Conservation (phyloP, 2,797 vertebrate genomes). For the Psittacula echo region DNA sequence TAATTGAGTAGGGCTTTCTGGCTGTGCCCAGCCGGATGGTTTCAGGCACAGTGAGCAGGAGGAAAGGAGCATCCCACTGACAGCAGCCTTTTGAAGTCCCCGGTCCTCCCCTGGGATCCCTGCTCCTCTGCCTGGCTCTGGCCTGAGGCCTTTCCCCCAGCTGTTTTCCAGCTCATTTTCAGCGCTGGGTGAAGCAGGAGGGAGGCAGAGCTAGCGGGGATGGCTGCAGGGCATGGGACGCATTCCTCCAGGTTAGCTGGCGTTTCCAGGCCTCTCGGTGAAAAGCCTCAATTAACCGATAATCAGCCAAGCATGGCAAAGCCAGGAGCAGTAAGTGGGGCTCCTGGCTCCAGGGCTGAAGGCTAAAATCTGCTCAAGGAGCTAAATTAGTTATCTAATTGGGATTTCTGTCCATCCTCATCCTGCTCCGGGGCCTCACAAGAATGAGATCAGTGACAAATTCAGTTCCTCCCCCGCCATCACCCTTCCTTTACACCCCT, state of each 20-base stretch:
- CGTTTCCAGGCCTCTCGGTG: conserved; percentile 73
- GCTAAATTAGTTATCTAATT: conserved; percentile 76
- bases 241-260: conserved; percentile 70
- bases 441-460: conserved; percentile 36
- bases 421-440: not conserved
- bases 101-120: not conserved
- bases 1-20: not conserved
- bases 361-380: conserved; percentile 73
- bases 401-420: conserved; percentile 68
- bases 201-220: not conserved
- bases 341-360: conserved; percentile 73
- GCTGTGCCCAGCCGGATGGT: not conserved
- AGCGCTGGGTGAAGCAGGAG: conserved; percentile 28
- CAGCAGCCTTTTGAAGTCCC: conserved; percentile 63
- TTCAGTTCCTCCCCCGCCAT: not conserved
- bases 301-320: conserved; percentile 72
- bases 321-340: conserved; percentile 66
- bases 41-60: not conserved
- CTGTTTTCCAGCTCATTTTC: not conserved
- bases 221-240: conserved; percentile 28
- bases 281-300: conserved; percentile 80
- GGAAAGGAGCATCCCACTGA: conserved; percentile 16
- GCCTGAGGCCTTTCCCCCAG: conserved; percentile 23
- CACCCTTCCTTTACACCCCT: not conserved
- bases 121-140: not conserved